These are phyloP conservation scores for Solenopsis invicta DNA, from an alignment of 1,140 invertebrate genomes.

Conservation along the genomic window DNA sequence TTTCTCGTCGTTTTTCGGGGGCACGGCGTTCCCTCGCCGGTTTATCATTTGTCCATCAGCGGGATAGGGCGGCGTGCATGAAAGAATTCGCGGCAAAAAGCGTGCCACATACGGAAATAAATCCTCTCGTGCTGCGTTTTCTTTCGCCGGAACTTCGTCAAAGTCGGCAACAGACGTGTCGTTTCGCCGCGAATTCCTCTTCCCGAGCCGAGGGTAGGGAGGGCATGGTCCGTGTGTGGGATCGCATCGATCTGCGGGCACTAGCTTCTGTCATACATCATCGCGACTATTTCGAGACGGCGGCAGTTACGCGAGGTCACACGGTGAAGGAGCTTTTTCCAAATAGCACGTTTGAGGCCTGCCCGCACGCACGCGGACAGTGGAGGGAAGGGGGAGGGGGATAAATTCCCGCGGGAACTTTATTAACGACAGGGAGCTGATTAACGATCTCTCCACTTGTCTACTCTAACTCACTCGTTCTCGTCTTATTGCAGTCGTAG, in stretches of 20 bases:
- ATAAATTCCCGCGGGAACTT: slow-evolving; percentile 58
- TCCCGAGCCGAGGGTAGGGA: neutral
- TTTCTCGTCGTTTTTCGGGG: slow-evolving; percentile 7
- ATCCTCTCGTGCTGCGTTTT: slow-evolving; percentile 14
- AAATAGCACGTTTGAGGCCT: slow-evolving; percentile 4
- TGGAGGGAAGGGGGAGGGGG: neutral
- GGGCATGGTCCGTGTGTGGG: neutral
- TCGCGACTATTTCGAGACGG: slow-evolving; percentile 23
- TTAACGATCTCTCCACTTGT: slow-evolving; percentile 64
- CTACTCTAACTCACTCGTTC: slow-evolving; percentile 53
- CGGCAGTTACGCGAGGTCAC: neutral
- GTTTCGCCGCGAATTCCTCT: slow-evolving; percentile 30
- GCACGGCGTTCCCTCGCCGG: neutral
- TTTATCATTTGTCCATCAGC: slow-evolving; percentile 42
- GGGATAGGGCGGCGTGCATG: slow-evolving; percentile 22
- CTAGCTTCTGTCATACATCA: slow-evolving; percentile 46
- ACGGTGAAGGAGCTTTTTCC: neutral
- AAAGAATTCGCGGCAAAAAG: slow-evolving; percentile 47
- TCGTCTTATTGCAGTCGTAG: slow-evolving; percentile 65
- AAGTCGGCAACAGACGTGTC: slow-evolving; percentile 68
- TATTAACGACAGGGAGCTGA: slow-evolving; percentile 66
- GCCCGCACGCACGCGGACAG: neutral
- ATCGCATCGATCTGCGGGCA: slow-evolving; percentile 33
- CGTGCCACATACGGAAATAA: slow-evolving; percentile 14
- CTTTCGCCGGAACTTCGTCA: slow-evolving; percentile 68